Base-by-base conservation (phyloP, 37 sponge, comb jelly and placozoan species). In the Cliona cf. orientalis region DNA sequence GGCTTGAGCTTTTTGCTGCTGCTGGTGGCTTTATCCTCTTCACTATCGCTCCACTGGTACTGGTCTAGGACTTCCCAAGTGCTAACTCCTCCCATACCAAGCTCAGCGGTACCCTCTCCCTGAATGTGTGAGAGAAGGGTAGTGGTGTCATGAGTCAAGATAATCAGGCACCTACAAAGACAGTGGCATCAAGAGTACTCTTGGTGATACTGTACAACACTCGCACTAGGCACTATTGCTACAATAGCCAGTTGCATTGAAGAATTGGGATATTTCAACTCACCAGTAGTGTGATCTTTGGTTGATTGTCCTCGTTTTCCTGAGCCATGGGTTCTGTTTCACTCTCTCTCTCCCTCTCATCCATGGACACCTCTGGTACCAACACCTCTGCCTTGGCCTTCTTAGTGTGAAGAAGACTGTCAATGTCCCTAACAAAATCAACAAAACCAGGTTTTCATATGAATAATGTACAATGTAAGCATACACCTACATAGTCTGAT, bases 11-110 rank as follows among this genome's bases (percentile, higher is more conserved):
- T 21, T 66, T 66, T 31, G 14, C 14, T 31, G 21, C 2, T 3
- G 4, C 37, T 34, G 4, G 67, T 4, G 4, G 3, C 67, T 31
- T 66, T 5, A 31, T 66, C 67, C 3, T 31, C 34, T 14, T 11
- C 11, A 66, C 67, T 21, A 3, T 19, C 31, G 67, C 38, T 7
- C 21, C 35, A 5, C 37, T 5, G 19, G 56, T 55, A 11, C 17
- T 53, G 9, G 41, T 36, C 76, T 14, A 59, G 26, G 6, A 69
- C 35, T 44, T 37, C 62, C 89, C 89, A 89, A 61, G 72, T 82
- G 55, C 53, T 84, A 1, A 41, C 56, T 0, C 89, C 89, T 72
- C 86, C 86, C 70, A 82, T 17, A 32, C 84, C 84, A 65, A 89
- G 68, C 56, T 83, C 86, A 72, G 67, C 80, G 21, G 89, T 81